Percentiles rank a stretch among this genome's conserved stretches.
Evolutionary conservation across 2,113 vertebrate genomes (phyloP).

Genomic region (Grantiella picta): DNA sequence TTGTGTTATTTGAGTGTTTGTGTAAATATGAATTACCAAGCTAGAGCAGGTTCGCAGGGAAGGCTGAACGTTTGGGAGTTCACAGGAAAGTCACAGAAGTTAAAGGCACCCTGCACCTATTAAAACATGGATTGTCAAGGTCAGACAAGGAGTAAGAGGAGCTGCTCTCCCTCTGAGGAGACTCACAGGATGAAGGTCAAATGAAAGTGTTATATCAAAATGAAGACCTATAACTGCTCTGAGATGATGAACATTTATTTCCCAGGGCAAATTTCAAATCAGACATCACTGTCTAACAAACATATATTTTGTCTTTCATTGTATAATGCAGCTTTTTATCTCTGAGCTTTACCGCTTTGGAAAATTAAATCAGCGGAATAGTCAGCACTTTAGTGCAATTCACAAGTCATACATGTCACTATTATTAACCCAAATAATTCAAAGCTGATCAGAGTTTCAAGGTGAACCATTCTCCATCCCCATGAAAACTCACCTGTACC

Average conservation of each 20-base stretch:
- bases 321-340: background rate
- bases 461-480: background rate
- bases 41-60: background rate
- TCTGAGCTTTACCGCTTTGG: background rate
- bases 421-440: background rate
- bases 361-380: background rate
- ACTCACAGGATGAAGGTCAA: conserved; percentile 40
- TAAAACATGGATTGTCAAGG: conserved; percentile 53
- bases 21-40: background rate
- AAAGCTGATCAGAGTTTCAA: background rate
- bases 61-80: background rate
- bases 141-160: conserved; percentile 27
- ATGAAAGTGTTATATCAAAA: background rate
- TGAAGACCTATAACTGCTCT: background rate
- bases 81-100: background rate
- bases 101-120: background rate
- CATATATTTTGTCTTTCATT: background rate
- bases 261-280: background rate
- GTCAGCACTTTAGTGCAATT: background rate
- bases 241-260: background rate
- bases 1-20: background rate
- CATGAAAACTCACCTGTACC: background rate
- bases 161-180: background rate
- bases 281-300: background rate
- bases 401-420: background rate